Base-by-base conservation (phyloP, 35 echinoderm and acorn worm species). In the Apostichopus californicus region DNA sequence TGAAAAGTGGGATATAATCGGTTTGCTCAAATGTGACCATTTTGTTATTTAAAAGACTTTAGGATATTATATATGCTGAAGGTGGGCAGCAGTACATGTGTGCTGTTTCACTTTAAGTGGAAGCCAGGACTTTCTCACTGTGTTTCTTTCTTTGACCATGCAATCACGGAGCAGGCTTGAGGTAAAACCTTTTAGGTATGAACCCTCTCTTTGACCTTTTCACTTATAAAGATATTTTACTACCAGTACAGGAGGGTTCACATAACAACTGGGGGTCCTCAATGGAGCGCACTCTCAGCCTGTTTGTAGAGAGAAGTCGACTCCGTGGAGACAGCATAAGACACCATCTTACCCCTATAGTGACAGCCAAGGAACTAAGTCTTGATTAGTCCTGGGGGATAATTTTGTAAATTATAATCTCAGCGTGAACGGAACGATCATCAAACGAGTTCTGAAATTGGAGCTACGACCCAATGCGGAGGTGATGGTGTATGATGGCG, bases 371-470 rank as follows among this genome's bases (percentile, higher is more conserved):
- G 81, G 15, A 58, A n/a, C 55, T 60, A 85, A 57, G n/a, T 59
- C 81, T 46, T 56, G 56, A 85, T 85, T 85, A 85, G 81, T 85
- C 81, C 57, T 85, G 81, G 81, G 81, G 57, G 81, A 85, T 85
- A 85, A 85, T 85, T 85, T 58, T 20, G 20, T 58, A 85, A 85
- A 85, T 85, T 85, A 22, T 56, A 58, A 85, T 85, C 81, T 22
- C 81, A 85, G 81, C 81, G 54, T 85, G 55, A 7, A 85, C 9
- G 55, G 54, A 55, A 58, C 18, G 9, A 58, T 56, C 56, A 85
- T 85, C 20, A 85, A 85, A 59, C 81, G 81, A 8, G 6, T 21
- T 18, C 20, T 85, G 81, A 85, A 59, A 85, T 59, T 85, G 81
- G 57, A 85, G 81, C 57, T 85, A 85, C 58, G 81, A 85, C 81